A percentile compares a stretch with the other conserved stretches of the same genome.
Conservation (phyloP, 92 coral and sea anemone species). For the Palythoa caribaeorum region DNA sequence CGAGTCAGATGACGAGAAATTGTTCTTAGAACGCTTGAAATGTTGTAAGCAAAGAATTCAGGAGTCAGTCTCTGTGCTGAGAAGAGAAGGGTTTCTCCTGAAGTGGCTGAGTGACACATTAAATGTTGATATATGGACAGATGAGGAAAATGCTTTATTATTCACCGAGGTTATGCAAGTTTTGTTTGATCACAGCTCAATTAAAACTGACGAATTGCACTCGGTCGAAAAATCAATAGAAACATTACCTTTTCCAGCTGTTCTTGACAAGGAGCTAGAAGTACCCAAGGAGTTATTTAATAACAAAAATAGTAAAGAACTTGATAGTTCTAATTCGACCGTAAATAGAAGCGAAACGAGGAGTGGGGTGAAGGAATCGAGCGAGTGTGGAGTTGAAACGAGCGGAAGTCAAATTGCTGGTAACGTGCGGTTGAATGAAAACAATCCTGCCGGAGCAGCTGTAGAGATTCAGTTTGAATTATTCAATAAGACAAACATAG, state of each 20-base stretch:
- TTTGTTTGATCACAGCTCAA: slow-evolving; percentile 62
- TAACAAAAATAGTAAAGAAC: not conserved
- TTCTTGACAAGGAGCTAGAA: slow-evolving; percentile 6
- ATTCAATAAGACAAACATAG: slow-evolving; percentile 78
- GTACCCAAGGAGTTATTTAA: slow-evolving; percentile 11
- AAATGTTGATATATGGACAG: slow-evolving; percentile 38
- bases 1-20: slow-evolving; percentile 54
- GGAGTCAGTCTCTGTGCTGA: slow-evolving; percentile 61
- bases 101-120: slow-evolving; percentile 78
- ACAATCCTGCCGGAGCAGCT: slow-evolving; percentile 60
- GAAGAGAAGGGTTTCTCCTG: slow-evolving; percentile 80
- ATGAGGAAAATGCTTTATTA: slow-evolving; percentile 59
- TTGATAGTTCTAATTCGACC: slow-evolving; percentile 6
- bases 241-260: slow-evolving; percentile 36
- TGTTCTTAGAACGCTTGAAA: slow-evolving; percentile 59
- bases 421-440: slow-evolving; percentile 51
- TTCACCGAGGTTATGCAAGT: slow-evolving; percentile 58
- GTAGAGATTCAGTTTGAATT: slow-evolving; percentile 80
- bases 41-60: slow-evolving; percentile 69
- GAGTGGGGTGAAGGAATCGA: not conserved
- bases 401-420: slow-evolving; percentile 29
- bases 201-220: slow-evolving; percentile 39
- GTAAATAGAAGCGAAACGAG: not conserved
- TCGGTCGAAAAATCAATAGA: slow-evolving; percentile 24
- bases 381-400: not conserved